Conservation (phyloP, 2,888 invertebrate genomes). For the Andrena bicolor region DNA sequence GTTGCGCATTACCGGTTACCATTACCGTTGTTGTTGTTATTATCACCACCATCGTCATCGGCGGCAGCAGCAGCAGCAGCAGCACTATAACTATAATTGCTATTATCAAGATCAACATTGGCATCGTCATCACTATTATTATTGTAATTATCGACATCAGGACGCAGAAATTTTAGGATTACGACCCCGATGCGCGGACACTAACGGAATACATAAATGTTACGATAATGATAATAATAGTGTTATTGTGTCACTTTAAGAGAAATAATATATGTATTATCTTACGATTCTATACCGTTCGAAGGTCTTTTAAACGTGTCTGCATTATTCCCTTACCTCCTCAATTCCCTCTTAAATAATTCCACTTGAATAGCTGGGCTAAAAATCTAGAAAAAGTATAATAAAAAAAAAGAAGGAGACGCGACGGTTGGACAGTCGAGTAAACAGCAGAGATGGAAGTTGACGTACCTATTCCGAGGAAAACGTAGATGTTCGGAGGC, state of each 20-base stretch:
- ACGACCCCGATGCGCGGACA: not conserved
- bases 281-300: slow-evolving; percentile 55
- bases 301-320: not conserved
- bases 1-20: slow-evolving; percentile 49
- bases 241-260: slow-evolving; percentile 65
- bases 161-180: not conserved
- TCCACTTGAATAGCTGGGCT: too few species aligned
- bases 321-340: not conserved
- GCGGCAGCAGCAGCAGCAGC: not conserved
- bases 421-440: too few species aligned
- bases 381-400: too few species aligned
- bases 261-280: slow-evolving; percentile 67
- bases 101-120: slow-evolving; percentile 21
- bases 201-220: slow-evolving; percentile 16
- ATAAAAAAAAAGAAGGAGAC: too few species aligned
- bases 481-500: not conserved
- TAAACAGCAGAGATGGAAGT: not conserved
- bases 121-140: slow-evolving; percentile 25
- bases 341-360: not conserved
- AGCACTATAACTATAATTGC: not conserved
- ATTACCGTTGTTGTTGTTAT: slow-evolving; percentile 31
- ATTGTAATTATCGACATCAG: slow-evolving; percentile 3
- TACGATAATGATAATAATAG: slow-evolving; percentile 57
- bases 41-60: not conserved
- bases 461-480: not conserved